phyloP scores from a whole-genome alignment of 2,888 invertebrate species.

The Chymomyza amoena region DNA sequence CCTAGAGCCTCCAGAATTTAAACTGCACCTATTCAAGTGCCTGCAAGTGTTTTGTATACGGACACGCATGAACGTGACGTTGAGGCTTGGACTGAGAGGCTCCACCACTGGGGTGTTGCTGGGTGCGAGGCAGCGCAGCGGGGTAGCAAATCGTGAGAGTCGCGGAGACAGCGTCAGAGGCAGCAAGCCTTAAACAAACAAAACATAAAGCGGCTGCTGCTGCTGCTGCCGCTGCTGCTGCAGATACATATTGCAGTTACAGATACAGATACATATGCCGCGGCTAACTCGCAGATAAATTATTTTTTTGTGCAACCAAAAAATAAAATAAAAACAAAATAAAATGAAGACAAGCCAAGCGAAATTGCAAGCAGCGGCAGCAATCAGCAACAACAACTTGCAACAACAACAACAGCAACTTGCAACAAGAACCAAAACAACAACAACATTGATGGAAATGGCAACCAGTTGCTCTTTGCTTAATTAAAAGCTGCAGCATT shows the following conservation, averaged over 20 bases:
- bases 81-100: constrained; percentile 36
- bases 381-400: constrained; percentile 9
- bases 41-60: constrained; percentile 39
- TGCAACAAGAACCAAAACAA: too few species aligned
- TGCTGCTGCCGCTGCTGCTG: not conserved
- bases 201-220: constrained; percentile 30
- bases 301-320: constrained; percentile 42
- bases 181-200: constrained; percentile 52
- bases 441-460: constrained; percentile 19
- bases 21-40: not conserved
- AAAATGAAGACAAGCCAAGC: constrained; percentile 7
- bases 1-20: not conserved
- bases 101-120: constrained; percentile 44
- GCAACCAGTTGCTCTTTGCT: constrained; percentile 72
- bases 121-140: constrained; percentile 66
- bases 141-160: constrained; percentile 53
- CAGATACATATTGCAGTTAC: constrained; percentile 44
- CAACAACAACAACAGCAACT: constrained; percentile 45
- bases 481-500: constrained; percentile 69
- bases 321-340: not conserved
- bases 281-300: constrained; percentile 70
- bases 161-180: not conserved
- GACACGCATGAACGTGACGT: constrained; percentile 74
- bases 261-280: constrained; percentile 20
- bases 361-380: constrained; percentile 22